A percentile compares a stretch with the other conserved stretches of the same genome.
phyloP scores from a whole-genome alignment of 2,888 invertebrate species.

The Drosophila cracens region DNA sequence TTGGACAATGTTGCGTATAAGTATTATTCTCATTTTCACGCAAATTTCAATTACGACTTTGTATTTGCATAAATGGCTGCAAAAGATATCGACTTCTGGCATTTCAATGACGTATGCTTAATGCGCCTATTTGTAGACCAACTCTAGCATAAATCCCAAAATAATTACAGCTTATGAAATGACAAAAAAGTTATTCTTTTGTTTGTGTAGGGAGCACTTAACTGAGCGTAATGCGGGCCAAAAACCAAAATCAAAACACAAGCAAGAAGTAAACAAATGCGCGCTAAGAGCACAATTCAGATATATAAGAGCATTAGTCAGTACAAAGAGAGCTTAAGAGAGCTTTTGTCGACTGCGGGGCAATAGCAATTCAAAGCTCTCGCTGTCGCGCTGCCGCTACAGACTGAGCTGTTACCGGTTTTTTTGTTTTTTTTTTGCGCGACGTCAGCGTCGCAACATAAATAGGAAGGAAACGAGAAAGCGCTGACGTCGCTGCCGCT shows the following conservation, averaged over 20 bases:
- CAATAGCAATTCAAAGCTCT: slow-evolving; percentile 42
- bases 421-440: slow-evolving; percentile 32
- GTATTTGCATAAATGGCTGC: not conserved
- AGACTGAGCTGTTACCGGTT: slow-evolving; percentile 66
- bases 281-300: slow-evolving; percentile 10
- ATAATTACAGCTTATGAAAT: slow-evolving; percentile 57
- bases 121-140: slow-evolving; percentile 17
- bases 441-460: slow-evolving; percentile 54
- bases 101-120: slow-evolving; percentile 31
- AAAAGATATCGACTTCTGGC: not conserved
- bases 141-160: slow-evolving; percentile 36
- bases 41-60: not conserved
- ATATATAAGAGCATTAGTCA: slow-evolving; percentile 31
- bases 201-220: not conserved
- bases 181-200: slow-evolving; percentile 11
- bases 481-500: slow-evolving; percentile 37
- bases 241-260: slow-evolving; percentile 50
- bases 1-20: slow-evolving; percentile 18
- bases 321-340: slow-evolving; percentile 1
- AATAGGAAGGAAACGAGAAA: slow-evolving; percentile 80
- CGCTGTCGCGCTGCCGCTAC: slow-evolving; percentile 22
- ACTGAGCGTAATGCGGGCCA: slow-evolving; percentile 43
- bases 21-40: not conserved
- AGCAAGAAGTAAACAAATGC: slow-evolving; percentile 60
- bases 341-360: slow-evolving; percentile 33